These are phyloP conservation scores for Acromyrmex charruanus DNA, from an alignment of 1,140 invertebrate genomes.

Conservation along the genomic window DNA sequence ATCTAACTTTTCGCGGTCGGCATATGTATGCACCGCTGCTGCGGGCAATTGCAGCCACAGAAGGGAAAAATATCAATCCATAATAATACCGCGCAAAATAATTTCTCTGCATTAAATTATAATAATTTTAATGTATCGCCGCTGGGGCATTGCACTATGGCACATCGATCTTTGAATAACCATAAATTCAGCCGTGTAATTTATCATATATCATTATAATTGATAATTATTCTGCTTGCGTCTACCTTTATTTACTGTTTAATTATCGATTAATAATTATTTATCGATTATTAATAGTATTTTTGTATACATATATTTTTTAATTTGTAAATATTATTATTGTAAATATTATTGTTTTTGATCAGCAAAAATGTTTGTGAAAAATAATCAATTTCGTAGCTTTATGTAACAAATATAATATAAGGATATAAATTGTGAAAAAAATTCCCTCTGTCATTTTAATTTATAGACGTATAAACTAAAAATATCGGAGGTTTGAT, in stretches of 20 bases:
- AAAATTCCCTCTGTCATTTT: conserved; percentile 15
- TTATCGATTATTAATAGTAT: not conserved
- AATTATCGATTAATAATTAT: not conserved
- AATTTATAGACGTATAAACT: conserved; percentile 10
- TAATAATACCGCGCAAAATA: conserved; percentile 30
- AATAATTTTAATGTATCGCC: conserved; percentile 43
- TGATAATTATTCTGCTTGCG: not conserved
- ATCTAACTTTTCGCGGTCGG: conserved; percentile 33
- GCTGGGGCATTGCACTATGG: not conserved
- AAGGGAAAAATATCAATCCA: conserved; percentile 22
- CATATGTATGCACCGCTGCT: not conserved
- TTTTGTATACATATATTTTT: not conserved
- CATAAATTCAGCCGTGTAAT: not conserved
- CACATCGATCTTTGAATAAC: conserved; percentile 5
- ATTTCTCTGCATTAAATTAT: conserved; percentile 41
- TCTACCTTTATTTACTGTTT: not conserved
- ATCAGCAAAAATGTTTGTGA: not conserved
- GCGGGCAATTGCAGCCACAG: not conserved
- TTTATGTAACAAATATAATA: not conserved
- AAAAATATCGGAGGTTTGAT: conserved; percentile 46
- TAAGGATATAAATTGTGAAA: not conserved
- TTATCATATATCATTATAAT: not conserved
- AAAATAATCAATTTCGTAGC: not conserved
- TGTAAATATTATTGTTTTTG: not conserved
- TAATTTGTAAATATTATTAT: not conserved